Base-by-base conservation (phyloP, 2,797 vertebrate species). In the Lepidocolaptes lacrymiger region DNA sequence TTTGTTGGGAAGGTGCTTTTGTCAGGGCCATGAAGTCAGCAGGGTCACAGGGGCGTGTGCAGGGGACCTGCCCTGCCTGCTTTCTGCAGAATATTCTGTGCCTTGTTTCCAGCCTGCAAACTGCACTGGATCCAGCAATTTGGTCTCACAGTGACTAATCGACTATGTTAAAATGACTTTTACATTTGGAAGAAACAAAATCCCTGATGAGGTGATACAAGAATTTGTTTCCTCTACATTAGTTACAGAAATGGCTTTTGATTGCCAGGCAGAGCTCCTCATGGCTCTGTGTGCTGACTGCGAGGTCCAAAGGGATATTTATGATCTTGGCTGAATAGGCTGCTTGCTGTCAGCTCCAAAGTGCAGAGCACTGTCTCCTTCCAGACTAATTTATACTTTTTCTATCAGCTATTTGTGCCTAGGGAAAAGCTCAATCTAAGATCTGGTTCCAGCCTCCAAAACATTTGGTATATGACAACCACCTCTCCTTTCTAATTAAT, bases 321-420 rank as follows among this genome's bases (percentile, higher is more conserved):
- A 88, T 78, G 43, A 66, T 44, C 32, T 43, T 72, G 36, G 41
- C 44, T 89, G 67, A 85, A 77, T 36, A 80, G 39, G 9, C 41
- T 61, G n/a, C n/a, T 88, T 72, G 68, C 54, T 32, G 67, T 91
- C 82, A 88, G 54, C 61, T 88, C 62, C 7, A 5, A 81, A 84
- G 23, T 43, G 49, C 41, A 37, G 59, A 62, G 17, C 74, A 27
- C 68, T 92, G 62, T 69, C 69, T 96, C 59, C 59, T 93, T 94
- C 32, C 80, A 95, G 80, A 67, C 55, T 55, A 86, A 90, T 86
- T 86, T 48, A 41, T 58, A 49, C 27, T 13, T 79, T 82, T 91
- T 88, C 44, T 79, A 59, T 85, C 55, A 48, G 41, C 16, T 62
- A 32, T 56, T 75, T 92, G 49, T 84, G 80, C 27, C 71, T 56